Conservation (phyloP, 2,888 invertebrate species). For the Calliopum simillimum region DNA sequence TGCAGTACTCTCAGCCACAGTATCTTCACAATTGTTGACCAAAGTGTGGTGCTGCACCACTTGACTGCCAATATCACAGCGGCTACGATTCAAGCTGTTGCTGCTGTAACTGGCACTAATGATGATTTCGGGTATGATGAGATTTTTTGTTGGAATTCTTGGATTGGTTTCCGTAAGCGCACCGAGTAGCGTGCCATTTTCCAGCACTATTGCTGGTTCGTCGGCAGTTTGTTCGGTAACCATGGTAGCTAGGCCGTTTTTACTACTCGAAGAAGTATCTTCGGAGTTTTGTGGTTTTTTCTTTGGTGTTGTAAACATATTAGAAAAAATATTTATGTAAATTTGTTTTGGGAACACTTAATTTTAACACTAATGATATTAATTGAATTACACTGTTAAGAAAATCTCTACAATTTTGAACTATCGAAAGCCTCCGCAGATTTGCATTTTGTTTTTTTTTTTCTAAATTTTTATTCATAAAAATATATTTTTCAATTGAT, state of each 20-base stretch:
- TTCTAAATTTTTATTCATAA: too few relatives aligned
- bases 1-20: slow-evolving; percentile 54
- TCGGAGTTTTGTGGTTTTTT: slow-evolving; percentile 37
- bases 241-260: slow-evolving; percentile 36
- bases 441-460: neutral
- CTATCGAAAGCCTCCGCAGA: slow-evolving; percentile 30
- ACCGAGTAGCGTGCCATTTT: slow-evolving; percentile 65
- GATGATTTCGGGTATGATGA: slow-evolving; percentile 58
- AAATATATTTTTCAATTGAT: slow-evolving; percentile 19
- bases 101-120: slow-evolving; percentile 55
- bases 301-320: slow-evolving; percentile 46
- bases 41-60: slow-evolving; percentile 22
- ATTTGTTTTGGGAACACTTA: neutral
- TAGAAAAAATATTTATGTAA: neutral
- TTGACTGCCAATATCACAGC: slow-evolving; percentile 42
- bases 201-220: slow-evolving; percentile 52
- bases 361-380: neutral
- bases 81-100: slow-evolving; percentile 53
- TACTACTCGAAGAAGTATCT: slow-evolving; percentile 38
- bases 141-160: slow-evolving; percentile 12
- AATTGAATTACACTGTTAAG: neutral
- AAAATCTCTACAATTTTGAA: neutral
- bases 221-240: slow-evolving; percentile 33
- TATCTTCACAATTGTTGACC: slow-evolving; percentile 48
- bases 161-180: slow-evolving; percentile 46